phyloP scores from a whole-genome alignment of 2,797 vertebrate genomes.

The Myioborus melanocephalus region DNA sequence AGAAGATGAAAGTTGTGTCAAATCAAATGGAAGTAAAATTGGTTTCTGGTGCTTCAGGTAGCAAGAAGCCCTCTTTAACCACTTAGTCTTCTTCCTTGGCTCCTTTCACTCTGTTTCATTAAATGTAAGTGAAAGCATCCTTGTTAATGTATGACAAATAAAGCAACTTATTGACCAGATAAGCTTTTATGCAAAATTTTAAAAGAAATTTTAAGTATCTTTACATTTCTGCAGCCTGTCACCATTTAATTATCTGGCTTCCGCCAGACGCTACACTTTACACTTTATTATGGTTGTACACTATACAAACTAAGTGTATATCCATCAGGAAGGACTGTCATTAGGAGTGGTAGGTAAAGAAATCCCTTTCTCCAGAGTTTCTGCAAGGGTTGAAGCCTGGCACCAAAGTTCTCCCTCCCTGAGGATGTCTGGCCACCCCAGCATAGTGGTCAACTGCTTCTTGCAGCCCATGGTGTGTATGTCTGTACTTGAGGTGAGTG shows the following conservation, averaged over 20 bases:
- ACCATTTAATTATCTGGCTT: not conserved
- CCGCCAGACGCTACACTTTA: not conserved
- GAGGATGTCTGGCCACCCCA: accelerated
- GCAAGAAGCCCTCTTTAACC: not conserved
- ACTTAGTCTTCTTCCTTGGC: not conserved
- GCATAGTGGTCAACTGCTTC: accelerated
- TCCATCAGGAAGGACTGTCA: not conserved
- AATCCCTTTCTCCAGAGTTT: not conserved
- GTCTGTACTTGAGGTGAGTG: not conserved
- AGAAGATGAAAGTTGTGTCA: not conserved
- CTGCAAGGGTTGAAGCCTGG: not conserved
- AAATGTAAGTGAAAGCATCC: not conserved
- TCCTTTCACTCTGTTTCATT: not conserved
- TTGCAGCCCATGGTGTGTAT: not conserved
- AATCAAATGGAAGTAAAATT: not conserved
- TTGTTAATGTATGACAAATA: not conserved
- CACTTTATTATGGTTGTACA: not conserved
- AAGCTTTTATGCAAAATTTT: not conserved
- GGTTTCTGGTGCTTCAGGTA: not conserved
- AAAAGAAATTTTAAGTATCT: not conserved
- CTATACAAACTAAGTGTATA: accelerated
- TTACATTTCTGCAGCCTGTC: not conserved
- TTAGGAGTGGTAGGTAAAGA: not conserved
- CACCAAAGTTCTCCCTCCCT: not conserved
- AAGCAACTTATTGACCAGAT: not conserved